These are phyloP conservation scores for Atethmia centrago DNA, from an alignment of 2,888 invertebrate genomes.

Conservation along the genomic window DNA sequence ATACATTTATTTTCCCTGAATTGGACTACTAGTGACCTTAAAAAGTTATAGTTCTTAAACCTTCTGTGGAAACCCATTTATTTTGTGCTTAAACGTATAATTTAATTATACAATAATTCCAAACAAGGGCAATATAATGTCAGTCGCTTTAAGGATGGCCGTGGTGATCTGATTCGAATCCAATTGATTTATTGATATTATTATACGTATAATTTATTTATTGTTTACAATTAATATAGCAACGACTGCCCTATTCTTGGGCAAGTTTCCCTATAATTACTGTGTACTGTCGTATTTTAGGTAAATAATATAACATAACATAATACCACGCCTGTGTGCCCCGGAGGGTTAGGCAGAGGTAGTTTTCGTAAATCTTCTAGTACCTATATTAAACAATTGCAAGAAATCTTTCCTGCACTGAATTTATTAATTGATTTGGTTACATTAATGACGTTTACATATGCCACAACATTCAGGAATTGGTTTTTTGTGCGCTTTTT, in stretches of 20 bases:
- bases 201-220: not conserved
- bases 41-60: too few species aligned
- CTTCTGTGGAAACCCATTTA: constrained; percentile 9
- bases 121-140: constrained; percentile 63
- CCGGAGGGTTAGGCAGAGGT: not conserved
- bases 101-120: constrained; percentile 52
- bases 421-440: not conserved
- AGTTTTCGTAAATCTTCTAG: not conserved
- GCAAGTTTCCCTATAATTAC: not conserved
- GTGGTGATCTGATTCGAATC: constrained; percentile 21
- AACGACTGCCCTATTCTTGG: not conserved
- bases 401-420: not conserved
- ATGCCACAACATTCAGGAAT: not conserved
- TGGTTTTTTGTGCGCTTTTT: not conserved
- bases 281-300: not conserved
- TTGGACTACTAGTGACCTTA: not conserved
- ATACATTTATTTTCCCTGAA: too few species aligned
- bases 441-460: not conserved
- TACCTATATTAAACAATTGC: not conserved
- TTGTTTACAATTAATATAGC: not conserved
- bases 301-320: not conserved
- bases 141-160: constrained; percentile 21
- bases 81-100: constrained; percentile 7
- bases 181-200: constrained; percentile 19
- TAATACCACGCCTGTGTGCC: not conserved